Base-by-base conservation (phyloP, 2,888 invertebrate genomes). In the Pristionchus fissidentatus region DNA sequence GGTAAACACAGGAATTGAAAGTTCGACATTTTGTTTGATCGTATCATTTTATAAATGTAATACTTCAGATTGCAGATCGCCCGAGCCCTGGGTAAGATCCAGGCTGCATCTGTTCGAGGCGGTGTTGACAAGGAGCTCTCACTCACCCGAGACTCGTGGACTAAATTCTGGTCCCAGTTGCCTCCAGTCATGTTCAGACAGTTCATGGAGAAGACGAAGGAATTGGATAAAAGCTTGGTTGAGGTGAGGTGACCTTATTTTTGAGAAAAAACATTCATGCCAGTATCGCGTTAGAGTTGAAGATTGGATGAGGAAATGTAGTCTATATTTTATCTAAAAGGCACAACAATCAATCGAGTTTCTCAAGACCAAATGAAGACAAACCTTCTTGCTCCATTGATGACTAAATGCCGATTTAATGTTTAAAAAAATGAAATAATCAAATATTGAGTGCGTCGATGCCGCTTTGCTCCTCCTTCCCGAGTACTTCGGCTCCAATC, bases 1-100 rank as follows among this genome's bases (percentile, higher is more conserved):
- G n/a, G n/a, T n/a, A n/a, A n/a, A n/a, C n/a, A n/a, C n/a, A n/a
- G n/a, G 3, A 52, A 52, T 15, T 13, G 32, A 35, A 62, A 26
- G 35, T 62, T 3, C 13, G 15, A 35, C 41, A 41, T 19, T 22
- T 10, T 1, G 41, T 19, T 15, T 41, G 10, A n/a, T 70, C 41
- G n/a, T n/a, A n/a, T n/a, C n/a, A n/a, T n/a, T n/a, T n/a, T n/a
- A n/a, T n/a, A n/a, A n/a, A n/a, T n/a, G n/a, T n/a, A n/a, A n/a
- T n/a, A n/a, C n/a, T n/a, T n/a, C n/a, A n/a, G n/a, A n/a, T n/a
- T n/a, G 29, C 62, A 75, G 75, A 41, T 77, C n/a, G 75, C 75
- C 5, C 75, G 75, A 22, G 49, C 46, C 32, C 49, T 77, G 49
- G 75, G 75, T 19, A 77, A 77, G 32, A 77, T 77, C 22, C 75